A percentile compares a stretch with the other conserved stretches of the same genome.
phyloP scores from a whole-genome alignment of 2,113 vertebrate species.

The Zingel zingel region DNA sequence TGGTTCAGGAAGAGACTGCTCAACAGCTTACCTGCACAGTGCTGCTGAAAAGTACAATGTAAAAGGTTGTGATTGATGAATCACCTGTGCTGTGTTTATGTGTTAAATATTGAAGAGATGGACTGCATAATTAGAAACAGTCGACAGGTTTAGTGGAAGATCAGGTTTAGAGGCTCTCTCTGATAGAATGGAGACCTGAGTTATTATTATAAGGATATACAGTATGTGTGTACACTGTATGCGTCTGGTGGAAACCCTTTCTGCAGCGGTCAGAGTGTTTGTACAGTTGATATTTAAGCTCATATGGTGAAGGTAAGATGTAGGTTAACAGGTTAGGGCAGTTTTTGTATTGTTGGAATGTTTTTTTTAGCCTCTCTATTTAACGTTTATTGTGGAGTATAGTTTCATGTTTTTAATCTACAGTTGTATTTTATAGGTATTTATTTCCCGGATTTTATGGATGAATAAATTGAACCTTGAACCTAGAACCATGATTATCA shows the following conservation, averaged over 20 bases:
- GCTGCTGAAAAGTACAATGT: conserved; percentile 1
- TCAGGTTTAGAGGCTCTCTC: conserved; percentile 31
- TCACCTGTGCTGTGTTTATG: background rate
- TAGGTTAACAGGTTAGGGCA: conserved; percentile 16
- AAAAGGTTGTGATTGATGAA: conserved; percentile 31
- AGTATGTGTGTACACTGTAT: conserved; percentile 2
- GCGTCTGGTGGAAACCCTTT: conserved; percentile 6
- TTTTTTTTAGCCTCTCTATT: background rate
- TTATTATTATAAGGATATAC: conserved; percentile 13
- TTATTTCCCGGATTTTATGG: conserved; percentile 10
- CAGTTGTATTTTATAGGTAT: background rate
- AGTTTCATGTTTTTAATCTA: background rate
- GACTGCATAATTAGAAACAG: conserved; percentile 38
- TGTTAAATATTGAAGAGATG: conserved; percentile 28
- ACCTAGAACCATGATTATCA: conserved; percentile 9
- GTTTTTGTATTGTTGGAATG: background rate
- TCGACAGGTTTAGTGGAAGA: conserved; percentile 52
- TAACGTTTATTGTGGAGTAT: background rate
- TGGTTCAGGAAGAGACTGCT: background rate
- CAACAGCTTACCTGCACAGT: conserved; percentile 4
- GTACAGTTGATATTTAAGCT: conserved; percentile 6
- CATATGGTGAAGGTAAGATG: conserved; percentile 12
- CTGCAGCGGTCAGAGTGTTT: conserved; percentile 24
- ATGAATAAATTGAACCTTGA: conserved; percentile 8
- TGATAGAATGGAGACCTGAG: conserved; percentile 12